These are phyloP conservation scores for Pandemis corylana DNA, from an alignment of 2,888 invertebrate species.

Conservation along the genomic window DNA sequence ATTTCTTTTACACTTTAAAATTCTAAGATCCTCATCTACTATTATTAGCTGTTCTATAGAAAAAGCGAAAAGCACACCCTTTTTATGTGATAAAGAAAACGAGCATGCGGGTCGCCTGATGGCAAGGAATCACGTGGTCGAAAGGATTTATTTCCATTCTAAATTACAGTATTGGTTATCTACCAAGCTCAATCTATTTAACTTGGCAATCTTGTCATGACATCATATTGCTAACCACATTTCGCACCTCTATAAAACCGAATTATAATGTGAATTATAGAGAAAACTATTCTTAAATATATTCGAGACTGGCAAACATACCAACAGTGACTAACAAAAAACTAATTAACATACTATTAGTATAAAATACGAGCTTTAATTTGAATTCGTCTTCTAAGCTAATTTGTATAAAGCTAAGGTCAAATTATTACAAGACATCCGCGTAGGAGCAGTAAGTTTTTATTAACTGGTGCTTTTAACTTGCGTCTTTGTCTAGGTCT, in stretches of 20 bases:
- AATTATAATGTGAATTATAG: constrained; percentile 4
- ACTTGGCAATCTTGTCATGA: background rate
- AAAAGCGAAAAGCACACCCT: no score
- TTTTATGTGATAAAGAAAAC: no score
- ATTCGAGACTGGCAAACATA: constrained; percentile 24
- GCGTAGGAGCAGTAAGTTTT: constrained; percentile 8
- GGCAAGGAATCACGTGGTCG: no score
- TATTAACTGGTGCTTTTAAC: background rate
- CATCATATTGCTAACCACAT: constrained; percentile 13
- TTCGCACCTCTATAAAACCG: constrained; percentile 21
- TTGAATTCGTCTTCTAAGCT: constrained; percentile 16
- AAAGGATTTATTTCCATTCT: no score
- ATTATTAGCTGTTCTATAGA: no score
- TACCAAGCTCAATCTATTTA: background rate
- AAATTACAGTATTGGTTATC: no score
- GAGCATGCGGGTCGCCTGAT: no score
- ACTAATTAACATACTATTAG: constrained; percentile 28
- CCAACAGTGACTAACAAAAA: constrained; percentile 21
- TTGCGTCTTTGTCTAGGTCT: constrained; percentile 1
- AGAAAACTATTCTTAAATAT: constrained; percentile 30
- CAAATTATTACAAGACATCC: constrained; percentile 17
- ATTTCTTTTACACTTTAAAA: no score
- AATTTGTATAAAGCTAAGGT: constrained; percentile 33
- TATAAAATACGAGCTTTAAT: constrained; percentile 20
- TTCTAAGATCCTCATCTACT: no score